These are phyloP conservation scores for Aegithalos caudatus DNA, from an alignment of 2,113 vertebrate species.

Conservation along the genomic window DNA sequence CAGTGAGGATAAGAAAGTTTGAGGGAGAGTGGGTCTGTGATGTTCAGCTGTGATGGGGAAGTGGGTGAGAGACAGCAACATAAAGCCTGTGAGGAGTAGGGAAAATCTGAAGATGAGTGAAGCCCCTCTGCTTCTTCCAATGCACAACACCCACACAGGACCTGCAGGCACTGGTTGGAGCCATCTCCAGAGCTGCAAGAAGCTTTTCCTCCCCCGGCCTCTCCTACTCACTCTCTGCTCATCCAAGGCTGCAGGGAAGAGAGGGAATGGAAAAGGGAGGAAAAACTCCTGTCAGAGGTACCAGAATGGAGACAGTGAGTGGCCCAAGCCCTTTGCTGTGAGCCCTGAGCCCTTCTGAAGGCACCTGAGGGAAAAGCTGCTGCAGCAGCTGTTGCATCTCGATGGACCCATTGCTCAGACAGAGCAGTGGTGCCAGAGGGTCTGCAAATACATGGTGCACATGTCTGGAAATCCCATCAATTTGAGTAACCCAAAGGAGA, in stretches of 20 bases:
- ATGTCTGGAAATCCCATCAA: background rate
- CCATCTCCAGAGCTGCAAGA: background rate
- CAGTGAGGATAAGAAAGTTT: background rate
- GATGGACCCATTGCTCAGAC: background rate
- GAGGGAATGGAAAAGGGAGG: background rate
- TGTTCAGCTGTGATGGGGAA: background rate
- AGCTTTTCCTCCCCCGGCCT: background rate
- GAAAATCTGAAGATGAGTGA: background rate
- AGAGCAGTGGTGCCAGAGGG: background rate
- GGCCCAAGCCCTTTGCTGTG: background rate
- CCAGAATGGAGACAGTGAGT: background rate
- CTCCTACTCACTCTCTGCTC: background rate
- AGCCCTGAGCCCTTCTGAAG: background rate
- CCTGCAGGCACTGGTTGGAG: background rate
- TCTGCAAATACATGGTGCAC: fast-evolving
- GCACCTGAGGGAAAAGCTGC: background rate
- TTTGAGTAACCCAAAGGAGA: background rate
- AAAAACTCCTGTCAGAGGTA: background rate
- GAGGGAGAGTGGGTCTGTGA: background rate
- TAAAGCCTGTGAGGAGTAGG: background rate
- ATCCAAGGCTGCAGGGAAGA: background rate
- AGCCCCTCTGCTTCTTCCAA: background rate
- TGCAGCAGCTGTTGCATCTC: background rate
- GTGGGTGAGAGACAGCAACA: background rate
- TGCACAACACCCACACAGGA: background rate